Percentiles rank a stretch among this genome's conserved stretches.
Conservation (phyloP, 2,888 invertebrate species). For the Macrophya annulata region DNA sequence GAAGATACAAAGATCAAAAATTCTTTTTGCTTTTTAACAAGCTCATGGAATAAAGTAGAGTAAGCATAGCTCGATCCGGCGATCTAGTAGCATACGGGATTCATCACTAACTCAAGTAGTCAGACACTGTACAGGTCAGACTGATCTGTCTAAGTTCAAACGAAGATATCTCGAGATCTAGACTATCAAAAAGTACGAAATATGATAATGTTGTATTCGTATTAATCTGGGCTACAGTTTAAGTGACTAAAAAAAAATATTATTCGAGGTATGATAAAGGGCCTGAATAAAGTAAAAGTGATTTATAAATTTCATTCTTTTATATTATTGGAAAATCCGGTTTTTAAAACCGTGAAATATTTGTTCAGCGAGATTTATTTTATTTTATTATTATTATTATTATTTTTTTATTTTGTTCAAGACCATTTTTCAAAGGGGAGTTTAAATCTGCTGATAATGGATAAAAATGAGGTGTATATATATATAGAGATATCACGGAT, state of each 20-base stretch:
- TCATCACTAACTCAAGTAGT: background rate
- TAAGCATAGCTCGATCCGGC: too few species aligned
- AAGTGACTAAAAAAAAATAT: background rate
- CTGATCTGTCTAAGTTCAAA: background rate
- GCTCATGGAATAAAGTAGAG: background rate
- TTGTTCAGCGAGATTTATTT: background rate
- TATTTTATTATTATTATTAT: too few species aligned
- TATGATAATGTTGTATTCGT: background rate
- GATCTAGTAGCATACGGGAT: background rate
- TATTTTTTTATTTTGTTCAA: background rate
- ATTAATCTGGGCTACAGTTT: background rate
- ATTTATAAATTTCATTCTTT: background rate
- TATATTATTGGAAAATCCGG: background rate
- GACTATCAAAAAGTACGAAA: background rate
- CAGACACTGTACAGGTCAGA: background rate
- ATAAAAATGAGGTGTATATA: background rate
- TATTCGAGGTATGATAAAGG: background rate
- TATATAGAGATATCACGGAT: background rate
- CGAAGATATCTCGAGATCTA: background rate
- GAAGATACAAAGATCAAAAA: too few species aligned
- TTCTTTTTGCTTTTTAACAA: background rate
- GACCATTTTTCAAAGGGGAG: background rate
- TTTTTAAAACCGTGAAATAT: background rate
- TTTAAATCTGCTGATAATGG: conserved; percentile 12
- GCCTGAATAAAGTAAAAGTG: background rate